Evolutionary conservation across 2,797 vertebrate species (phyloP), one percentile per base, ranked within the genome.

Genomic region (Sylvia borin): DNA sequence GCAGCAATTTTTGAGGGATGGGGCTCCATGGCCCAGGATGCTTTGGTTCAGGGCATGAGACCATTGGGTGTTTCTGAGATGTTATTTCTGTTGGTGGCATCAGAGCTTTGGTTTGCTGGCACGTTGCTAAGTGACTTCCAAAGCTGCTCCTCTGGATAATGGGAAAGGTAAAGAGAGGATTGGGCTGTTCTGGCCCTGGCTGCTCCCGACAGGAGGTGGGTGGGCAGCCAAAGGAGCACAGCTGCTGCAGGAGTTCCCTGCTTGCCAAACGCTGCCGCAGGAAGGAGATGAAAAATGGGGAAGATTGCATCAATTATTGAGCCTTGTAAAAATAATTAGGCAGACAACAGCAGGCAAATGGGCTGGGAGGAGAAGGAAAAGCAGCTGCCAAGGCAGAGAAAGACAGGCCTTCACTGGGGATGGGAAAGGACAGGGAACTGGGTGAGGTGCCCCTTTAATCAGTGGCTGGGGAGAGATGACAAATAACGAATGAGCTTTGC

Each of bases 331-430:
- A 95, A 94, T 91, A 83, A 94, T 96, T 90, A 95, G 61, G 16
- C 24, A 85, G 68, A 38, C 79, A 88, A 78, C 95, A 97, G 92
- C 93, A 95, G 95, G 95, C 72, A 94, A 96, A 91, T 75, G 73
- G 92, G 47, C 43, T 26, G 22, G 75, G 86, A 93, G 72, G 70
- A 71, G 88, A 71, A 91, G 92, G 73, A 54, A 54, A 85, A 78
- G 6, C 91, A 94, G 82, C 89, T 96, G 85, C 85, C 85, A 60
- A 82, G 73, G 89, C 66, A 20, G 8, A 14, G 89, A 26, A 32
- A 55, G 79, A 5, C 26, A 51, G 62, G 50, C n/a, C 42, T n/a
- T 42, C 38, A 19, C 16, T 60, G 65, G 70, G 90, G 66, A 5
- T 10, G 34, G 40, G 75, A 47, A 47, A 70, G 60, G 75, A 76